Evolutionary conservation across 2,113 vertebrate species (phyloP), one percentile per base, ranked within the genome.

Genomic region (Bothrops jararaca): DNA sequence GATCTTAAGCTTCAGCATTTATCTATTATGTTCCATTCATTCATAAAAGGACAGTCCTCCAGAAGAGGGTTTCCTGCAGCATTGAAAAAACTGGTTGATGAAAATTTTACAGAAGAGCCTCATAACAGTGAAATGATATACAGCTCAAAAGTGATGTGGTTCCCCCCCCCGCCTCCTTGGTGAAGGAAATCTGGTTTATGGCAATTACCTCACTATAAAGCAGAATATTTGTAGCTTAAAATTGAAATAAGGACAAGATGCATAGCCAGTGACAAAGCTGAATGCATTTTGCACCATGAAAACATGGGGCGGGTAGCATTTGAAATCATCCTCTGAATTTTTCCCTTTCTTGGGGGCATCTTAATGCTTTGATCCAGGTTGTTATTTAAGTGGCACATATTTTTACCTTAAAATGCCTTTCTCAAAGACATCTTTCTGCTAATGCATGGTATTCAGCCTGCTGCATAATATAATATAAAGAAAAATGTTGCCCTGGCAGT

Each of bases 401-500:
- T 29, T 54, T 24, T 10, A 26, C 23, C 29, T 60, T 29, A 39
- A 29, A 26, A 20, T 56, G 26, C 9, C n/a, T 60, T n/a, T 2
- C 74, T 26, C 24, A 69, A 60, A 69, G 29, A 74, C 7, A 26
- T 42, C 34, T 26, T 85, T 89, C 54, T 26, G 2, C 29, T 85
- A 26, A 12, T 26, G 29, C 23, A 5, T 20, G 48, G 4, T 86
- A 42, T 60, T 60, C 26, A 60, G 42, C 18, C 57, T 85, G 91
- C 74, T 91, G 54, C 95, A 10, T 86, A 0, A 18, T 90, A 45
- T 57, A 18, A 92, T 86, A 39, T 56, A 90, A 22, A n/a, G 93
- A 86, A 91, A 93, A 91, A 85, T 89, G n/a, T 57, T 13, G 89
- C 50, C 92, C 7, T 15, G n/a, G 88, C 20, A 3, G 69, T 88